Conservation (phyloP, 2,113 vertebrate species). For the Myanophis thanlyinensis region DNA sequence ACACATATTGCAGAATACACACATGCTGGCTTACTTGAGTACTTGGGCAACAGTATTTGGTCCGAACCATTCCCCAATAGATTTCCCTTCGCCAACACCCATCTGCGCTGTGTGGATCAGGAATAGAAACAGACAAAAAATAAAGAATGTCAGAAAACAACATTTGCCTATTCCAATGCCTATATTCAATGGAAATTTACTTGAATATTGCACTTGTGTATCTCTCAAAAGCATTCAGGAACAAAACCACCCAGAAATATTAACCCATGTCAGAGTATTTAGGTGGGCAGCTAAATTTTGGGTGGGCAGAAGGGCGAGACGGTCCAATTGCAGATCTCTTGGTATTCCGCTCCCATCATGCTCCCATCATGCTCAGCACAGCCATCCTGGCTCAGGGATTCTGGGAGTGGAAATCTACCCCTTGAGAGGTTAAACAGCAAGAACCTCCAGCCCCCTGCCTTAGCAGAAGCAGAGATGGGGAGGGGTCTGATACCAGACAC, state of each 20-base stretch:
- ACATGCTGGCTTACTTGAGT: constrained; percentile 86
- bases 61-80: constrained; percentile 98
- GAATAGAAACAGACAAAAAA: constrained; percentile 47
- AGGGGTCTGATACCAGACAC: neutral
- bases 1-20: neutral
- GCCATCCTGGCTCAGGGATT: neutral
- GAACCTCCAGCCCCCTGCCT: neutral
- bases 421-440: neutral
- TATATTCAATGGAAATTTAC: neutral
- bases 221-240: neutral
- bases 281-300: neutral
- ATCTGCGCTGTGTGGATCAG: constrained; percentile 87
- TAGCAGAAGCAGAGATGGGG: neutral
- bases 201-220: neutral
- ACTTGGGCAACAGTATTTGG: constrained; percentile 99
- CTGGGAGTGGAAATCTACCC: neutral
- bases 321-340: neutral
- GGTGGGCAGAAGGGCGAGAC: neutral
- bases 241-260: neutral
- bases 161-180: neutral
- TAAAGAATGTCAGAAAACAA: constrained; percentile 20
- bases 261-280: neutral
- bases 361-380: neutral
- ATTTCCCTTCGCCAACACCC: constrained; percentile 98
- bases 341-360: neutral